phyloP scores from a whole-genome alignment of 2,797 vertebrate species.

The Microhierax caerulescens region DNA sequence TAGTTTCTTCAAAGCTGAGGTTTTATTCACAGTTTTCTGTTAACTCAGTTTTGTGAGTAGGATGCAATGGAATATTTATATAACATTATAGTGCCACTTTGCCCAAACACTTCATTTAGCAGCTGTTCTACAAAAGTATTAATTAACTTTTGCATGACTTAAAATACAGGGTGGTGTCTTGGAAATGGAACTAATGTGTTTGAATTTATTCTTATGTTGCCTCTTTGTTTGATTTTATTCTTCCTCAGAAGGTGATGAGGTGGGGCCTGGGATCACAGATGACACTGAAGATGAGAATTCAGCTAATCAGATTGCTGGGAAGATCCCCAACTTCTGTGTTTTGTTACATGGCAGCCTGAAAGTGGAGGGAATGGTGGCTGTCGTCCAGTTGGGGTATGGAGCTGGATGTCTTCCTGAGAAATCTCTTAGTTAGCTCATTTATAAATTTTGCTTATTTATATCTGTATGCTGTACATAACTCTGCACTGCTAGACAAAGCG shows the following conservation, averaged over 20 bases:
- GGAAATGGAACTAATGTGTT: not conserved
- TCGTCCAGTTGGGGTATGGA: constrained; percentile 93
- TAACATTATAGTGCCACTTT: not conserved
- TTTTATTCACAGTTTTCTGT: not conserved
- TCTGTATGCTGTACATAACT: not conserved
- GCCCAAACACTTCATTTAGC: not conserved
- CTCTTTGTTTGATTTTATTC: constrained; percentile 2
- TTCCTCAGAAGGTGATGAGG: constrained; percentile 89
- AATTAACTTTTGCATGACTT: not conserved
- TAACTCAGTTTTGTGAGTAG: not conserved
- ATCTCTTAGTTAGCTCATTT: constrained; percentile 10
- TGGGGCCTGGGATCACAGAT: constrained; percentile 89
- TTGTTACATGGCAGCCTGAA: constrained; percentile 96
- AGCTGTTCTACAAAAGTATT: not conserved
- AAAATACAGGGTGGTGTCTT: not conserved
- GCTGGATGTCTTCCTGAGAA: constrained; percentile 33
- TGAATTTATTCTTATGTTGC: not conserved
- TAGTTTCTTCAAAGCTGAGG: not conserved
- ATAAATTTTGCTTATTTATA: not conserved
- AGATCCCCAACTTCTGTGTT: constrained; percentile 97
- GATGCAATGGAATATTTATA: not conserved
- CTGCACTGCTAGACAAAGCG: not conserved
- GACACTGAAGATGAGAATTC: constrained; percentile 95
- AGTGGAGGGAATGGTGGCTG: constrained; percentile 98
- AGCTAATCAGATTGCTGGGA: constrained; percentile 94